These are phyloP conservation scores for Aromia moschata DNA, from an alignment of 2,888 invertebrate species.

Conservation along the genomic window DNA sequence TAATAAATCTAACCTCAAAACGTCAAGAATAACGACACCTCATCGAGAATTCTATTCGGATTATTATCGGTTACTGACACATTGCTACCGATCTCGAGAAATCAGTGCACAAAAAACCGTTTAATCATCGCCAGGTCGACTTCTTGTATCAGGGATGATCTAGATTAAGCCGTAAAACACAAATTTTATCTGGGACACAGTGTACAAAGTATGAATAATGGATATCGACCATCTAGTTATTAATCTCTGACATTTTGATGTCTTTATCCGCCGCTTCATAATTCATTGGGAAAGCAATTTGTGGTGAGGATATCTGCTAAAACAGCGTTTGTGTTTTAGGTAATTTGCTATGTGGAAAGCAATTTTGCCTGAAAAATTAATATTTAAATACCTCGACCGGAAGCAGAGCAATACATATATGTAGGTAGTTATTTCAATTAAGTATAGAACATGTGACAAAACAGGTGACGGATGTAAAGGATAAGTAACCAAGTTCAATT, in stretches of 20 bases:
- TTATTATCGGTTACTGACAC: neutral
- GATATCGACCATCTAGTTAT: constrained; percentile 12
- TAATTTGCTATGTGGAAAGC: neutral
- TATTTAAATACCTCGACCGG: neutral
- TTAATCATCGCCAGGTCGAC: neutral
- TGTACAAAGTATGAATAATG: constrained; percentile 8
- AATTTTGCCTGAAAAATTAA: neutral
- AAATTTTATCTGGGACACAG: neutral
- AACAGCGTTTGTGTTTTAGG: neutral
- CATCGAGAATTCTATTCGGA: neutral
- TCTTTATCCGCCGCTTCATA: constrained; percentile 19
- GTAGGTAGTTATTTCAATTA: no score
- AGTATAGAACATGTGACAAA: no score
- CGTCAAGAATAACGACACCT: neutral
- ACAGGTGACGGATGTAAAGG: no score
- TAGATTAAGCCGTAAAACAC: neutral
- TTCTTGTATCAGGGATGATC: neutral
- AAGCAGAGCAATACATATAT: no score
- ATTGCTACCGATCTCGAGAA: neutral
- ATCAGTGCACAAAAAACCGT: neutral
- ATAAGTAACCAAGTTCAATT: no score
- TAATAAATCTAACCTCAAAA: no score
- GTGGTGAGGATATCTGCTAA: constrained; percentile 14
- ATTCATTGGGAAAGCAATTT: constrained; percentile 19
- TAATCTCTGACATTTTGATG: constrained; percentile 16